These are phyloP conservation scores for Euzophera pinguis DNA, from an alignment of 2,888 invertebrate species.

Conservation along the genomic window DNA sequence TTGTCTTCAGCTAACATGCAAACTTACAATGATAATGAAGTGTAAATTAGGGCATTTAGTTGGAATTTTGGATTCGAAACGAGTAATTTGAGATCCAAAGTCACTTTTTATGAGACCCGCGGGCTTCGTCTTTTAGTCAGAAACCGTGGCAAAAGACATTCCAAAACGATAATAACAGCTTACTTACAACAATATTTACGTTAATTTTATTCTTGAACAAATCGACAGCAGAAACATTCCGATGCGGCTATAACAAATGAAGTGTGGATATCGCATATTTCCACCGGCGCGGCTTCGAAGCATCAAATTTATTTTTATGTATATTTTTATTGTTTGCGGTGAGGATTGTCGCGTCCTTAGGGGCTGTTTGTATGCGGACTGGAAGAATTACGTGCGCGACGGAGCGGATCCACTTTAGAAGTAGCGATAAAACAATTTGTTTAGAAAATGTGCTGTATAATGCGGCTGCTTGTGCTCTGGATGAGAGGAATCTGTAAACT, in stretches of 20 bases:
- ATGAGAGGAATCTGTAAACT: slow-evolving; percentile 49
- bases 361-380: slow-evolving; percentile 74
- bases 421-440: slow-evolving; percentile 74
- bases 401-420: slow-evolving; percentile 62
- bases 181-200: no score
- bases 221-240: no score
- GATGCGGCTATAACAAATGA: background rate
- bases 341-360: slow-evolving; percentile 74
- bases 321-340: slow-evolving; percentile 75
- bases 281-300: slow-evolving; percentile 52
- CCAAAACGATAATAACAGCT: no score
- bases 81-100: no score
- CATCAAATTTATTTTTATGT: slow-evolving; percentile 76
- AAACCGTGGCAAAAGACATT: no score
- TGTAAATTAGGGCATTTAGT: no score
- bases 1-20: no score
- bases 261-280: slow-evolving; percentile 46
- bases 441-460: slow-evolving; percentile 61
- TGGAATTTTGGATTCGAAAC: no score
- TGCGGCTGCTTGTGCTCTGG: slow-evolving; percentile 44
- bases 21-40: no score
- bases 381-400: slow-evolving; percentile 69
- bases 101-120: no score
- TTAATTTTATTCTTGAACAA: no score
- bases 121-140: no score